A percentile compares a stretch with the other conserved stretches of the same genome.
Evolutionary conservation across 2,797 vertebrate genomes (phyloP).

Genomic region (Mormyrus proboscirostris): DNA sequence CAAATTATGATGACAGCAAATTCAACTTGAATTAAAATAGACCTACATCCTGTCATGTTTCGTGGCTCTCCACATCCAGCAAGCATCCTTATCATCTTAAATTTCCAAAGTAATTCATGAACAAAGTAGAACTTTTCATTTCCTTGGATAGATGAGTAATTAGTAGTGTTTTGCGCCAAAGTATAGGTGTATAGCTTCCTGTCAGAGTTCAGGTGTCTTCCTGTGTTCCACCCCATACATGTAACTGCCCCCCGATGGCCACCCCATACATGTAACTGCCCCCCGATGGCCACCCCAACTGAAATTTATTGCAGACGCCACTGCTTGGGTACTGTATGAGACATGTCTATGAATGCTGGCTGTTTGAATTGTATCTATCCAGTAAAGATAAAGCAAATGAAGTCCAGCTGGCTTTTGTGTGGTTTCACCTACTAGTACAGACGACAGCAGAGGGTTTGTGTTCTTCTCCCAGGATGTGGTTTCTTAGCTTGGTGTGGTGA

Average conservation of each 20-base stretch:
- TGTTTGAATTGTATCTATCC: too few species aligned
- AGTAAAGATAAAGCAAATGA: too few species aligned
- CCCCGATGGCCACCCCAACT: too few species aligned
- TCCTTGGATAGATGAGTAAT: background rate
- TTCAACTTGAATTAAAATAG: conserved; percentile 10
- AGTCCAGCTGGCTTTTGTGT: too few species aligned
- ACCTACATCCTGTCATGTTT: conserved; percentile 16
- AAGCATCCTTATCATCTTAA: background rate
- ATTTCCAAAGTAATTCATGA: conserved; percentile 1
- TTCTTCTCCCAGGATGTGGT: too few species aligned
- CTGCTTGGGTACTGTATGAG: too few species aligned
- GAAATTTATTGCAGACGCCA: too few species aligned
- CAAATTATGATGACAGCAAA: conserved; percentile 16
- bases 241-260: too few species aligned
- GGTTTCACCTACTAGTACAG: too few species aligned
- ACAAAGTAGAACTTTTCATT: background rate
- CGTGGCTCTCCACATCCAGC: background rate
- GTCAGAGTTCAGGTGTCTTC: background rate
- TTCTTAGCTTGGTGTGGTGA: background rate
- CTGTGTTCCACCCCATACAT: too few species aligned
- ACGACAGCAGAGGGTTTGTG: too few species aligned
- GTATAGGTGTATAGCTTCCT: background rate
- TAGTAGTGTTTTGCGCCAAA: background rate
- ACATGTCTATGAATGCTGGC: too few species aligned
- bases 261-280: background rate